Conservation (phyloP, 2,797 vertebrate genomes). For the Poeciliopsis turneri region DNA sequence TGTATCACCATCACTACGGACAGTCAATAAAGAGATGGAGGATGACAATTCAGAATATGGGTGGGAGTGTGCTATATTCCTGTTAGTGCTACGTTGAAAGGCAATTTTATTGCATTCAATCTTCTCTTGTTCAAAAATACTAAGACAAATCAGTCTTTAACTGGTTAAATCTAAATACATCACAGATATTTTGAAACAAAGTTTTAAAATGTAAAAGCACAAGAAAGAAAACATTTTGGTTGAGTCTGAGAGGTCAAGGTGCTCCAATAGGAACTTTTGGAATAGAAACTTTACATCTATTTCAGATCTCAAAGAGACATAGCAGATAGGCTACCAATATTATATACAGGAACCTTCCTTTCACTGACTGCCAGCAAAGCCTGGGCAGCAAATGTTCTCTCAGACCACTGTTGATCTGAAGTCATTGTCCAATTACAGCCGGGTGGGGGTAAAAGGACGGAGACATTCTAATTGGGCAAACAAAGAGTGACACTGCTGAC, state of each 20-base stretch:
- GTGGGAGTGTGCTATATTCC: slow-evolving; percentile 6
- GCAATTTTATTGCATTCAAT: not conserved
- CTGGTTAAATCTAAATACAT: not conserved
- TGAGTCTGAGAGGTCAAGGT: not conserved
- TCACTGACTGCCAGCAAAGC: slow-evolving; percentile 55
- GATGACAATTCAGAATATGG: slow-evolving; percentile 11
- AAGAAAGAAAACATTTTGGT: slow-evolving; percentile 29
- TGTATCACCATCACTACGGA: not conserved
- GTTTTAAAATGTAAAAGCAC: not conserved
- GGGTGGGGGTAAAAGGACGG: slow-evolving; percentile 34
- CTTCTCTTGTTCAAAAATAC: not conserved
- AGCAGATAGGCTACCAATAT: not conserved
- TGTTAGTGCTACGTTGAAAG: not conserved
- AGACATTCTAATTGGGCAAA: slow-evolving; percentile 54
- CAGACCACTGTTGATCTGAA: slow-evolving; percentile 62
- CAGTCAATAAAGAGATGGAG: not conserved
- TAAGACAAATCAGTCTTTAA: not conserved
- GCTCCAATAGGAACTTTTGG: not conserved
- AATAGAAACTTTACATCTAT: not conserved
- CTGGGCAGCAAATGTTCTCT: slow-evolving; percentile 64
- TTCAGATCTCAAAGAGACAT: not conserved
- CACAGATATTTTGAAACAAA: not conserved
- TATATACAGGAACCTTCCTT: not conserved
- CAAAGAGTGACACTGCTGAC: slow-evolving; percentile 70
- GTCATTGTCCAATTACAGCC: slow-evolving; percentile 69